Percentiles rank a stretch among this genome's conserved stretches.
Conservation (phyloP, 2,113 vertebrate genomes). For the Triplophysa rosa region DNA sequence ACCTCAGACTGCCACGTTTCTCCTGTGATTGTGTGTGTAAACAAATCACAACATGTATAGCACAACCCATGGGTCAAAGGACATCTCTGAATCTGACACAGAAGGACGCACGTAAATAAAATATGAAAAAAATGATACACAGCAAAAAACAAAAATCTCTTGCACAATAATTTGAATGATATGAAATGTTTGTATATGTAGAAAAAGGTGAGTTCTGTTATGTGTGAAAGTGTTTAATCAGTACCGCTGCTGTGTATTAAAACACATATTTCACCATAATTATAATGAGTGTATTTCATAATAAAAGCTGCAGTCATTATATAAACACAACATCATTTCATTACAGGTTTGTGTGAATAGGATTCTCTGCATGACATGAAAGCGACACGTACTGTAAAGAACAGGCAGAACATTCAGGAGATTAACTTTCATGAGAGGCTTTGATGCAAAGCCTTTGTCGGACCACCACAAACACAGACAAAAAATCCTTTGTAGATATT, state of each 20-base stretch:
- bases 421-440: background rate
- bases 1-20: background rate
- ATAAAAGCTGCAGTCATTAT: background rate
- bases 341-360: background rate
- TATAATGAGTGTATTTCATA: background rate
- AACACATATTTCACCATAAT: background rate
- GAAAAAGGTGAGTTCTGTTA: too few species aligned
- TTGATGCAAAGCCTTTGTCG: background rate
- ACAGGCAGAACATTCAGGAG: background rate
- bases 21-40: background rate
- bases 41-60: background rate
- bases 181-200: too few species aligned
- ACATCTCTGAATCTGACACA: background rate
- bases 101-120: background rate
- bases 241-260: background rate
- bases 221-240: background rate
- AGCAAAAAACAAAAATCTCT: too few species aligned
- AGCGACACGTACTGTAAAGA: background rate
- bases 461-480: background rate
- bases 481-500: slow-evolving; percentile 49
- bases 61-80: background rate
- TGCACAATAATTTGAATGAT: too few species aligned
- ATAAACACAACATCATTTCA: background rate
- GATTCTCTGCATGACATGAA: background rate
- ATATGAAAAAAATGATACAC: background rate